These are phyloP conservation scores for Spea bombifrons DNA, from an alignment of 2,113 vertebrate genomes.

Conservation along the genomic window DNA sequence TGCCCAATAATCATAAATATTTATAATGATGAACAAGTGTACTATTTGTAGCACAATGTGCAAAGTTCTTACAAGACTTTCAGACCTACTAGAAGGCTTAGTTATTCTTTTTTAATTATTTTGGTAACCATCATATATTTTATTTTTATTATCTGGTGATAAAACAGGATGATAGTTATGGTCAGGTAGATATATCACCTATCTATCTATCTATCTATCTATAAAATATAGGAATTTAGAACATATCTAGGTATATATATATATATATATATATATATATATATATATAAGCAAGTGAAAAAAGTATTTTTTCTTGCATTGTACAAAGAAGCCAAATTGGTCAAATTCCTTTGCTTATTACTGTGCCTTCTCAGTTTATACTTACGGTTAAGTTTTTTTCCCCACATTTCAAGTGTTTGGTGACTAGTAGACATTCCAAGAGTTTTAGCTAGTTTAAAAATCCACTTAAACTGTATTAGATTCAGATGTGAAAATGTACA, in stretches of 20 bases:
- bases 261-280: not conserved
- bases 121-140: no score
- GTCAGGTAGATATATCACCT: no score
- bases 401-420: constrained; percentile 28
- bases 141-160: no score
- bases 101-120: no score
- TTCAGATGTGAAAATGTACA: constrained; percentile 43
- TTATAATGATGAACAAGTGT: not conserved
- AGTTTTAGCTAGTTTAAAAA: constrained; percentile 35
- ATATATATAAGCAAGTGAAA: not conserved
- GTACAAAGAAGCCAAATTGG: no score
- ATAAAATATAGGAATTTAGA: not conserved
- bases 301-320: no score
- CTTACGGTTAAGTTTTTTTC: not conserved
- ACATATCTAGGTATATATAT: not conserved
- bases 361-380: not conserved
- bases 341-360: no score
- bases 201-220: not conserved
- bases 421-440: constrained; percentile 35
- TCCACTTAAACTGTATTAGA: constrained; percentile 40
- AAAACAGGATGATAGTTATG: no score
- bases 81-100: no score
- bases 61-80: no score
- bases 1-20: not conserved
- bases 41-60: no score